Percentiles rank a stretch among this genome's conserved stretches.
phyloP scores from a whole-genome alignment of 2,113 vertebrate genomes.

The Nerophis ophidion region DNA sequence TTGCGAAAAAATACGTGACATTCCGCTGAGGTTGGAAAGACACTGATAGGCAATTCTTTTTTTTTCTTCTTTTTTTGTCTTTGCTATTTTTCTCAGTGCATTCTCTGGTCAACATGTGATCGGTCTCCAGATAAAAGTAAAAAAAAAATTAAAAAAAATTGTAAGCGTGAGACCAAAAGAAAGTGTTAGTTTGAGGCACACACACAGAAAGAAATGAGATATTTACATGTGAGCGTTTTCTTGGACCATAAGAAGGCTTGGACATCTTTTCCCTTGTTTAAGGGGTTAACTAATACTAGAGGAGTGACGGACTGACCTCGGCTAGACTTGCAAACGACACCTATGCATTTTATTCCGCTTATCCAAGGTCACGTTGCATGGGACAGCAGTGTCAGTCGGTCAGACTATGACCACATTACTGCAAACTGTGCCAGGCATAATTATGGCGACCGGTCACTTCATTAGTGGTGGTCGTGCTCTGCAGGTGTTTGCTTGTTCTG shows the following conservation, averaged over 20 bases:
- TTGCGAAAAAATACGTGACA: slow-evolving; percentile 62
- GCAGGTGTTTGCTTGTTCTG: no score
- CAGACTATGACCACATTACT: no score
- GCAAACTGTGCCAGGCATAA: no score
- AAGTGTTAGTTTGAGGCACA: slow-evolving; percentile 56
- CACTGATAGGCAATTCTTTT: slow-evolving; percentile 64
- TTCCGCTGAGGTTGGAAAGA: slow-evolving; percentile 69
- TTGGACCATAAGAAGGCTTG: slow-evolving; percentile 34
- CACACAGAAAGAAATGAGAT: slow-evolving; percentile 48
- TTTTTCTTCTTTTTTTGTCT: slow-evolving; percentile 31
- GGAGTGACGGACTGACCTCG: no score
- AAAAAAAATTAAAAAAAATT: slow-evolving; percentile 14
- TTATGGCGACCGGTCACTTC: no score
- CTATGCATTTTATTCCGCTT: no score
- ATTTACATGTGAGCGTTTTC: slow-evolving; percentile 45
- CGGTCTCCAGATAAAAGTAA: slow-evolving; percentile 52
- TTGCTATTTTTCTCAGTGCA: slow-evolving; percentile 43
- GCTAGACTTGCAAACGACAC: no score
- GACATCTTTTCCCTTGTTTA: slow-evolving; percentile 51
- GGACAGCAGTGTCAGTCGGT: no score
- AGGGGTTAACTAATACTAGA: no score
- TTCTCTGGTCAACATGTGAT: slow-evolving; percentile 66
- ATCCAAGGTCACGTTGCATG: no score
- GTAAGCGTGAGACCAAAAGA: slow-evolving; percentile 26
- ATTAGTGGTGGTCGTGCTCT: no score